Evolutionary conservation across 2,797 vertebrate species (phyloP).

Genomic region (Clarias pachynema): DNA sequence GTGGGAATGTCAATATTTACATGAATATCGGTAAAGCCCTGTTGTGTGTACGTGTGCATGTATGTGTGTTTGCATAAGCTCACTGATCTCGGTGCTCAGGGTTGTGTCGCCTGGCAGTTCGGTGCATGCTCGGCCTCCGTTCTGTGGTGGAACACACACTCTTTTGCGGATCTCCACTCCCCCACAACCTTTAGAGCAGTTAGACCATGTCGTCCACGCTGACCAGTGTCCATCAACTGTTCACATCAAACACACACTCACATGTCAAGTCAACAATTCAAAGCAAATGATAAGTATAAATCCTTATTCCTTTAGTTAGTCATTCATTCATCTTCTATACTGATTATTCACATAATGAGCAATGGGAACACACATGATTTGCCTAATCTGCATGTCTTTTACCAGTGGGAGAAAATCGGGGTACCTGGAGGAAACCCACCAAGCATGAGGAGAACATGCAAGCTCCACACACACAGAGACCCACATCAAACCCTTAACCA

Average conservation of each 20-base stretch:
- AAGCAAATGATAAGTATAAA: not conserved
- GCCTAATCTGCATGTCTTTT: too few species aligned
- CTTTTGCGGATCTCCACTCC: slow-evolving; percentile 77
- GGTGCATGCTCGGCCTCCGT: slow-evolving; percentile 78
- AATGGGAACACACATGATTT: too few species aligned
- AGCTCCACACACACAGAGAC: too few species aligned
- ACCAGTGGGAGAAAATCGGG: too few species aligned
- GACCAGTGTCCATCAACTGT: slow-evolving; percentile 84
- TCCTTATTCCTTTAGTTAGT: not conserved
- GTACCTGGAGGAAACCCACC: too few species aligned
- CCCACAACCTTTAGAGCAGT: slow-evolving; percentile 78
- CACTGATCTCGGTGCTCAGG: slow-evolving; percentile 76
- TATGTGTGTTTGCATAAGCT: slow-evolving; percentile 55
- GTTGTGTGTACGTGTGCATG: not conserved
- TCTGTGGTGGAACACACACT: slow-evolving; percentile 77
- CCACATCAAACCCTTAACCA: too few species aligned
- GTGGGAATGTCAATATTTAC: not conserved
- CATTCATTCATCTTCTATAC: too few species aligned
- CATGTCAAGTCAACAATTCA: not conserved
- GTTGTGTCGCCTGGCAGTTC: slow-evolving; percentile 63
- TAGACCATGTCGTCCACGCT: slow-evolving; percentile 84
- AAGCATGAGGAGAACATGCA: too few species aligned
- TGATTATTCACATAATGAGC: too few species aligned
- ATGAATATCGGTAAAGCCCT: not conserved
- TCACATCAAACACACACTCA: not conserved